These are phyloP conservation scores for Frieseomelitta varia DNA, from an alignment of 1,140 invertebrate species.

Conservation along the genomic window DNA sequence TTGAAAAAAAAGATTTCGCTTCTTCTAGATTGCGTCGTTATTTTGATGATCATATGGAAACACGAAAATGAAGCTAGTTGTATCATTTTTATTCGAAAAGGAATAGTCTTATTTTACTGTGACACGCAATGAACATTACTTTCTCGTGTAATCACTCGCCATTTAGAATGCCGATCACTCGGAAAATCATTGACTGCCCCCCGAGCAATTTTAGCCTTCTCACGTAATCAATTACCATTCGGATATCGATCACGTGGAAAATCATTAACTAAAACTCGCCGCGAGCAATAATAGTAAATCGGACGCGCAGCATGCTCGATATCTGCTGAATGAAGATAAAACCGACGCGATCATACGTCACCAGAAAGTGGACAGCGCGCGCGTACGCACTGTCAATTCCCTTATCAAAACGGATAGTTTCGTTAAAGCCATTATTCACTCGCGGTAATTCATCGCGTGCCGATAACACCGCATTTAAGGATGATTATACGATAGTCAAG, in stretches of 20 bases:
- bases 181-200: no score
- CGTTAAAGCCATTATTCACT: conserved; percentile 42
- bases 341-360: conserved; percentile 29
- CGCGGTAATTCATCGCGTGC: conserved; percentile 11
- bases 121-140: no score
- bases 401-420: conserved; percentile 36
- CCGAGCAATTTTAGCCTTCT: not conserved
- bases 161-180: no score
- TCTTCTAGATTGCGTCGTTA: no score
- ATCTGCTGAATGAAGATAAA: conserved; percentile 21
- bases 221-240: not conserved
- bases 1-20: no score
- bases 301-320: not conserved
- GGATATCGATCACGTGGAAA: not conserved
- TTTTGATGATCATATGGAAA: no score
- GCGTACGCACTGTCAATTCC: conserved; percentile 6
- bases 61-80: no score
- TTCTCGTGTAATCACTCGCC: no score
- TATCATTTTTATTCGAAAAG: no score
- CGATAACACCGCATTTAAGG: conserved; percentile 17
- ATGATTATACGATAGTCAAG: conserved; percentile 14
- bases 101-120: no score
- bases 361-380: conserved; percentile 1
- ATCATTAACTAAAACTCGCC: not conserved
- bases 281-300: conserved; percentile 1